Evolutionary conservation across 1,140 invertebrate species (phyloP).

Genomic region (Panagrolaimus sp.): DNA sequence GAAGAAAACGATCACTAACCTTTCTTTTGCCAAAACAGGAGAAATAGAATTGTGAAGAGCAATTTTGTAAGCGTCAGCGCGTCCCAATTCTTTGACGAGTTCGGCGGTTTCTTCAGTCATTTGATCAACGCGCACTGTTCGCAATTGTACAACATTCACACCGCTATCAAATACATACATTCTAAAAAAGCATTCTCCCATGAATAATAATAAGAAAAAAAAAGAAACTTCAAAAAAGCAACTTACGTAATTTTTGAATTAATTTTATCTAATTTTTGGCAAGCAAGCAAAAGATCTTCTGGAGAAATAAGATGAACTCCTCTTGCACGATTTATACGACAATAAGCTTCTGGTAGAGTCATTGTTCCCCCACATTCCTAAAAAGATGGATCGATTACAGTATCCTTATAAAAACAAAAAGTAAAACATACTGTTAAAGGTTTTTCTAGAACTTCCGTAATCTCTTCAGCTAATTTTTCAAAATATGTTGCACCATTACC

Average conservation of each 20-base stretch:
- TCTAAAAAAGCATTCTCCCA: slow-evolving; percentile 17
- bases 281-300: slow-evolving; percentile 62
- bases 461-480: slow-evolving; percentile 75
- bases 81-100: slow-evolving; percentile 24
- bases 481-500: slow-evolving; percentile 81
- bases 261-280: slow-evolving; percentile 59
- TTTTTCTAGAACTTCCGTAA: slow-evolving; percentile 73
- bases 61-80: slow-evolving; percentile 31
- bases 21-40: slow-evolving; percentile 36
- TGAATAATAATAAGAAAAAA: neutral
- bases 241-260: slow-evolving; percentile 34
- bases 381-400: slow-evolving; percentile 10
- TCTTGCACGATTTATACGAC: slow-evolving; percentile 74
- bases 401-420: neutral
- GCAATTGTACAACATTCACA: slow-evolving; percentile 35
- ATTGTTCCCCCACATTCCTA: slow-evolving; percentile 72
- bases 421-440: slow-evolving; percentile 69
- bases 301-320: slow-evolving; percentile 64
- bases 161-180: slow-evolving; percentile 38
- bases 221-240: slow-evolving; percentile 11
- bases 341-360: slow-evolving; percentile 90
- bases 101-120: slow-evolving; percentile 30
- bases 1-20: slow-evolving; percentile 18
- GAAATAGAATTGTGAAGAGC: slow-evolving; percentile 32
- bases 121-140: slow-evolving; percentile 17